Conservation (phyloP, 2,888 invertebrate species). For the Acrobasis consociella region DNA sequence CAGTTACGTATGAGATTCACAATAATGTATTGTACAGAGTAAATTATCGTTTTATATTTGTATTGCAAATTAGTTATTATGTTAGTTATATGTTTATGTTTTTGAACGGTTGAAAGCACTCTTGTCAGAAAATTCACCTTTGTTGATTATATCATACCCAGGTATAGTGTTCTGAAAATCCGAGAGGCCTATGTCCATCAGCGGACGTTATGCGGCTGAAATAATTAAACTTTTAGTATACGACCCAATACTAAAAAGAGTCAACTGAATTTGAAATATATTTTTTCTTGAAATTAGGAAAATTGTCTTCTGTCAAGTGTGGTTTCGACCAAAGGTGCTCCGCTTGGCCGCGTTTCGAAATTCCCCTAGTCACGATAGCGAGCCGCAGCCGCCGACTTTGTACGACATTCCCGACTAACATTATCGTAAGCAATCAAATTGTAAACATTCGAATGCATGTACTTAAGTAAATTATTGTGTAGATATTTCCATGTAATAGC, state of each 20-base stretch:
- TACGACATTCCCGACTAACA: slow-evolving; percentile 22
- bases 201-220: too few species aligned
- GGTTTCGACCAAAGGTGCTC: slow-evolving; percentile 29
- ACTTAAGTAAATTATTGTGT: slow-evolving; percentile 69
- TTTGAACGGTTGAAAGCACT: slow-evolving; percentile 14
- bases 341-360: slow-evolving; percentile 63
- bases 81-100: slow-evolving; percentile 6
- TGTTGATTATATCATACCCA: too few species aligned
- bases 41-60: slow-evolving; percentile 30
- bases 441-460: slow-evolving; percentile 49
- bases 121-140: neutral
- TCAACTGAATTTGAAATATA: too few species aligned
- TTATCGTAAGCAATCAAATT: slow-evolving; percentile 33
- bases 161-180: too few species aligned
- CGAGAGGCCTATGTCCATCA: too few species aligned
- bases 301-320: neutral
- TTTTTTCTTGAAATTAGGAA: too few species aligned
- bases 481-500: slow-evolving; percentile 38
- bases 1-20: slow-evolving; percentile 82
- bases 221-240: too few species aligned
- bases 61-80: slow-evolving; percentile 11
- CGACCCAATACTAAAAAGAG: neutral
- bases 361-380: slow-evolving; percentile 68
- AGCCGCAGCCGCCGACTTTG: slow-evolving; percentile 43
- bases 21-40: slow-evolving; percentile 61